Evolutionary conservation across 2,113 vertebrate genomes (phyloP), one percentile per base, ranked within the genome.

Genomic region (Ciconia maguari): DNA sequence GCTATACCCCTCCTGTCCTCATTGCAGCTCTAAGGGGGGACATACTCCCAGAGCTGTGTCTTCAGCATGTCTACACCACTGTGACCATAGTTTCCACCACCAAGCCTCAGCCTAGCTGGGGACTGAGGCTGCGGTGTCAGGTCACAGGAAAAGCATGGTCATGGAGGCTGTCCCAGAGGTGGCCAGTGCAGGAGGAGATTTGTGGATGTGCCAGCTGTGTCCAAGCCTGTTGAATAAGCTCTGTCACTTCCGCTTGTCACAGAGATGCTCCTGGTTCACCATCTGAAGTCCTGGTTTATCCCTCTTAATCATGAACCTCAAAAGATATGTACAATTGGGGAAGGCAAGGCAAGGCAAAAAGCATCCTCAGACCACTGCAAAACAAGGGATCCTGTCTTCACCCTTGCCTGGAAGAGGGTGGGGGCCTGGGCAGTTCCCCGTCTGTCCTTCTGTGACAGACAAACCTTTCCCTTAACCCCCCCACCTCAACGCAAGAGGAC

Each of bases 241-340:
- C 64, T 58, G 51, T 2, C 38, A 10, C 36, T 44, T 70, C 15
- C 15, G 17, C 36, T 41, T 21, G 2, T 42, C 30, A 38, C 30
- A 49, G 77, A 76, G 64, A 11, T 78, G 54, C 27, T 89, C 24
- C 75, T 21, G 42, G 30, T 38, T 42, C 25, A 65, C 76, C 29
- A 19, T 14, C 24, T 70, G 48, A 42, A 49, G 25, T 30, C n/a
- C 38, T 82, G 74, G 12, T 75, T 79, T 83, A 27, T 34, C 25
- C 11, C 8, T 66, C 52, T 79, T 57, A 62, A 19, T 22, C 46
- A 44, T 2, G 2, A 60, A 61, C 61, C 36, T 60, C 4, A 34
- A n/a, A 62, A 74, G 12, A 4, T 1, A 25, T 0, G 6, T 54
- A 10, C 34, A 60, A 27, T 1, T 19, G 57, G 26, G 26, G 30